Evolutionary conservation across 2,888 invertebrate genomes (phyloP), one percentile per base, ranked within the genome.

Genomic region (Busseola fusca): DNA sequence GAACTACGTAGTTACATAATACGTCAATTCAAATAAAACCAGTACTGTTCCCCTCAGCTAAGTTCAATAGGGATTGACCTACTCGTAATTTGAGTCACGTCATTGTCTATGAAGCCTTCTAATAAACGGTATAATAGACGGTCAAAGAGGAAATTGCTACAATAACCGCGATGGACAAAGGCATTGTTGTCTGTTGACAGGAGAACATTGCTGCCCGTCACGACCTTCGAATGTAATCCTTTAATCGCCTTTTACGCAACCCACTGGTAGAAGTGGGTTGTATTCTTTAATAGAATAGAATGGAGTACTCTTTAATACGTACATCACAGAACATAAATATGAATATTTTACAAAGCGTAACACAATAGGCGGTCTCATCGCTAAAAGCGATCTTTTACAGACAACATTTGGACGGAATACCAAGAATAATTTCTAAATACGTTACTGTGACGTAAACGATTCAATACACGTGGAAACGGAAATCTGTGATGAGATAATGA

Each of bases 201-300:
- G 21, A 52, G 69, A n/a, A 30, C 30, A 42, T 50, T 30, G 34
- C 40, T 50, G 21, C 30, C 57, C 40, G 25, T 30, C 21, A 27
- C 16, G 3, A 21, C 40, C 3, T 14, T 3, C 18, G n/a, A 25
- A 52, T 16, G 21, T 34, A 52, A 71, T 69, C 50, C 70, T 42
- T 52, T 69, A 59, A 52, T 71, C 40, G 9, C 16, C 5, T 50
- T 69, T 71, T 52, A 50, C 25, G 16, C 21, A 42, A 58, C 30
- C 4, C 37, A 25, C 10, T n/a, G 40, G 30, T 48, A 57, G 6
- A 37, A n/a, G 14, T 58, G 27, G 27, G 40, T 10, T 65, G 54
- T 45, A 21, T 7, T 45, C 18, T 30, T n/a, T n/a, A n/a, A n/a
- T n/a, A n/a, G n/a, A n/a, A n/a, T n/a, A n/a, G n/a, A n/a, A n/a